phyloP scores from a whole-genome alignment of 1,140 invertebrate genomes.

The Brachionus asplanchnoidis region DNA sequence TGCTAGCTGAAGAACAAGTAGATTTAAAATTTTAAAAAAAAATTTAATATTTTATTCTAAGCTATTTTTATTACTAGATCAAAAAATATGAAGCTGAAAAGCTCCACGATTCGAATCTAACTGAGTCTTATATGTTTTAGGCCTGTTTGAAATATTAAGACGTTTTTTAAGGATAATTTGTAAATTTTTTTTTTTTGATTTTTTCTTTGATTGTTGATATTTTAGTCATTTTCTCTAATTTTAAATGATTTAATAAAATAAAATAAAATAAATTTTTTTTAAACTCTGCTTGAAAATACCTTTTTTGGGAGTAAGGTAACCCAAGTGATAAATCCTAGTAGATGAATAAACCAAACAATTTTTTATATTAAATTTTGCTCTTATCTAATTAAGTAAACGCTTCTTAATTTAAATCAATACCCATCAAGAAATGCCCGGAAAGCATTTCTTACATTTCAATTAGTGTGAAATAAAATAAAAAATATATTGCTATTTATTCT shows the following conservation, averaged over 20 bases:
- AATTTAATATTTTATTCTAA: background rate
- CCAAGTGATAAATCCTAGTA: no score
- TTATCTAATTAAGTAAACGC: no score
- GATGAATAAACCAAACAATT: no score
- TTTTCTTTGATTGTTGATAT: background rate
- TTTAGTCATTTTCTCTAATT: background rate
- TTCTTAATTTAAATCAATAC: no score
- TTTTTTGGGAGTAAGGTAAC: no score
- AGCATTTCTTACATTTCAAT: no score
- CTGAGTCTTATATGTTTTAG: conserved; percentile 34
- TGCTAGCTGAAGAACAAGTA: conserved; percentile 37
- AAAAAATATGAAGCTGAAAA: conserved; percentile 30
- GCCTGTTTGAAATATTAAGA: background rate
- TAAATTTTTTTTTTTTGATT: conserved; percentile 7
- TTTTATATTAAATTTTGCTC: no score
- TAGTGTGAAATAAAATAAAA: no score
- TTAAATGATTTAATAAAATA: background rate
- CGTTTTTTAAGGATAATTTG: background rate
- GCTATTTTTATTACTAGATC: conserved; percentile 6
- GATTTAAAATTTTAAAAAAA: background rate
- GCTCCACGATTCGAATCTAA: background rate
- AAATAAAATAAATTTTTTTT: background rate
- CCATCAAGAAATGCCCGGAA: no score
- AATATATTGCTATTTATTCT: no score
- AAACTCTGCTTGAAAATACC: no score